Base-by-base conservation (phyloP, 2,797 vertebrate genomes). In the Enteromius viviparus region DNA sequence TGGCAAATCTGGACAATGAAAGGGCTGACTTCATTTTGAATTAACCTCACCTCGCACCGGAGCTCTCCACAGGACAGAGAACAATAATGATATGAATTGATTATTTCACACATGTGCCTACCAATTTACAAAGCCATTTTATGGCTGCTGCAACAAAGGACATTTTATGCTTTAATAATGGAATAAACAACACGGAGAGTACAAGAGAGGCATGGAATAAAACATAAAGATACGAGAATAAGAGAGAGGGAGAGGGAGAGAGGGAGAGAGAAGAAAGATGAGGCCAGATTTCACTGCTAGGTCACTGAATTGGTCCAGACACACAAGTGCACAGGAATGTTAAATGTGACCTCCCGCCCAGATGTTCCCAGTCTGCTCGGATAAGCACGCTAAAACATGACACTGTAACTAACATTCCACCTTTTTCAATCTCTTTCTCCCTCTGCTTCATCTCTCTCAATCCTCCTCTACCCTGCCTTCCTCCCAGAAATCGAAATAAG, bases 1-100 rank as follows among this genome's bases (percentile, higher is more conserved):
- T 89, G 78, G 83, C 89, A 92, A 92, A 92, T 53, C 85, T 78
- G 82, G 89, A 91, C 89, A 93, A 93, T 90, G 87, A 89, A 88
- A 90, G 71, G 83, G 45, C 87, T 83, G 78, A 88, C 89, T 92
- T 93, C 85, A 90, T 91, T 89, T 84, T 80, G 88, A 83, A 91
- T 93, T 90, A 89, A 89, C 88, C 89, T 88, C 76, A 42, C 85
- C 86, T 81, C 60, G 71, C 83, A 66, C 55, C 77, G 85, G 84
- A 76, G 78, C 84, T 79, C 88, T 84, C 84, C 82, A 81, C 55
- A 51, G 15, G 82, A 72, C 66, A 80, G 80, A 84, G 76, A 76
- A 86, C 71, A 87, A 90, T 88, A 82, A 90, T 80, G 81, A 86
- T 77, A 88, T 84, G 60, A 87, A 84, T 75, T 84, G 83, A 89